Base-by-base conservation (phyloP, 2,113 vertebrate species). In the Cebidichthys violaceus region DNA sequence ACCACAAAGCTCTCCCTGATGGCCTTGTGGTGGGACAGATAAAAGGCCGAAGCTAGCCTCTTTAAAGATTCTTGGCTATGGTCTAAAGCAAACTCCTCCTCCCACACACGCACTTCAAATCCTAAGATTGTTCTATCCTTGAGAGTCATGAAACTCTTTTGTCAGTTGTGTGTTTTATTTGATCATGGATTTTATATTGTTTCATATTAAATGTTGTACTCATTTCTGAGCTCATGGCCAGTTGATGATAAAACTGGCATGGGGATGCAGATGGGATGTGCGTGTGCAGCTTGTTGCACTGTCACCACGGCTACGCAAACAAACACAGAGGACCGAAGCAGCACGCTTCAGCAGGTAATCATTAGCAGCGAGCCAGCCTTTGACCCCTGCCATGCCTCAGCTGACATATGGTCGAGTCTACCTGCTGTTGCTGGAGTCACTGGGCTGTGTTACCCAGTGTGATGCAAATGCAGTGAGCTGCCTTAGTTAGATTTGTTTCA, bases 401-500 rank as follows among this genome's bases (percentile, higher is more conserved):
- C 69, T 86, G 86, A 80, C 88, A 89, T 86, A 86, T 80, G 83
- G 70, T 37, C 22, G 5, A 70, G 2, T 85, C 74, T 89, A 89
- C 91, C 90, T 93, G 93, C 90, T 92, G 91, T 83, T 86, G 20
- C 29, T 10, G 62, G 77, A 84, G 65, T 54, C 61, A 8, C 65
- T 79, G 87, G 83, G 39, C 59, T 55, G 84, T 35, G 62, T 55
- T 6, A 20, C 27, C 43, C 81, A 18, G 54, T 37, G 60, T 75
- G 75, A 66, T 67, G 78, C 22, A 33, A 60, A 80, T 54, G 70
- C 45, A 24, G 22, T 20, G 31, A 41, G 55, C 62, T 55, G 11
- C 24, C 64, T 31, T n/a, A n/a, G 43, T 50, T 27, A 9, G n/a
- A 37, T 37, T 17, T 52, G 37, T 27, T 31, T 77, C 8, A 57